Conservation (phyloP, 2,797 vertebrate genomes). For the Siniperca undulata region DNA sequence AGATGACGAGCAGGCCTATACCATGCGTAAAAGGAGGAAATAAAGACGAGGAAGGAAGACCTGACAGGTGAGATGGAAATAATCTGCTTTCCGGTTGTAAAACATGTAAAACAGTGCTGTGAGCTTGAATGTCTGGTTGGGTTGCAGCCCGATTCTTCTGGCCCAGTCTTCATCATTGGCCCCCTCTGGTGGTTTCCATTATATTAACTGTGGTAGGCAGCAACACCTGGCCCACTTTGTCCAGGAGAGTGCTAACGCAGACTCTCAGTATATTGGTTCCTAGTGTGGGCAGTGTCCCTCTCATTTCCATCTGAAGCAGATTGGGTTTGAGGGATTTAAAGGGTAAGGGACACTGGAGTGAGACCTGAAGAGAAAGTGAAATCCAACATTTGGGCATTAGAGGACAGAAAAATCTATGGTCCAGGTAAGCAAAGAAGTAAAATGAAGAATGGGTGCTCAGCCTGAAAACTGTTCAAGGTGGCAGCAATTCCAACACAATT, state of each 20-base stretch:
- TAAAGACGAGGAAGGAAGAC: conserved; percentile 53
- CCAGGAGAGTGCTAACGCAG: conserved; percentile 14
- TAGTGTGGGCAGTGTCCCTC: neutral
- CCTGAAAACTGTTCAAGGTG: conserved; percentile 72
- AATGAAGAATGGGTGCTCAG: conserved; percentile 47
- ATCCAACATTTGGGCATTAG: conserved; percentile 5
- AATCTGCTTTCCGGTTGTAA: conserved; percentile 68
- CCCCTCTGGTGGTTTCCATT: conserved; percentile 75
- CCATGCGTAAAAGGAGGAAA: conserved; percentile 54
- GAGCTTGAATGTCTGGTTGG: conserved; percentile 22
- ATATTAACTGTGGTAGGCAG: conserved; percentile 39
- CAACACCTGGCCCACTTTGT: conserved; percentile 45
- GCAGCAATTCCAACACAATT: conserved; percentile 82
- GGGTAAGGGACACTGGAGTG: neutral
- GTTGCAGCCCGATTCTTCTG: conserved; percentile 1
- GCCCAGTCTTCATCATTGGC: conserved; percentile 57
- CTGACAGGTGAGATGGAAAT: conserved; percentile 67
- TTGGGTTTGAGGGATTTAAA: conserved; percentile 20
- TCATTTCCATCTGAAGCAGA: conserved; percentile 33
- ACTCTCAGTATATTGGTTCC: conserved; percentile 9
- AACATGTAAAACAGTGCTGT: conserved; percentile 61
- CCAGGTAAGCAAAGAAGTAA: conserved; percentile 50
- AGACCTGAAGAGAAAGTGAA: conserved; percentile 8
- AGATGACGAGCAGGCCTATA: conserved; percentile 52
- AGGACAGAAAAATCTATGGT: conserved; percentile 22